Conservation (phyloP, 37 sponge, comb jelly and placozoan species). For the Aphrocallistes beatrix region DNA sequence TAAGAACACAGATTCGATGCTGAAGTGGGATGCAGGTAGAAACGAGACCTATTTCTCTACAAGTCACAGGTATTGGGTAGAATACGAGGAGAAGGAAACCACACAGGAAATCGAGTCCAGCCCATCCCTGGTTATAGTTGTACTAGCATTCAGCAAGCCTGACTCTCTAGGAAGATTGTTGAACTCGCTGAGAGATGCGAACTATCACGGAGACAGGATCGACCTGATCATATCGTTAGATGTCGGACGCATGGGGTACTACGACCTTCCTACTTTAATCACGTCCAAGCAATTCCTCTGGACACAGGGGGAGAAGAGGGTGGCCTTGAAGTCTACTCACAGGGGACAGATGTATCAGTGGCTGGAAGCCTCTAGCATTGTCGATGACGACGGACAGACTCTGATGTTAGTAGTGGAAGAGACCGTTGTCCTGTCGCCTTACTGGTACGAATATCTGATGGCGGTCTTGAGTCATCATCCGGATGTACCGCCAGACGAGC, state of each 20-base stretch:
- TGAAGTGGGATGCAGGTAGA: background rate
- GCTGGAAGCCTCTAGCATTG: background rate
- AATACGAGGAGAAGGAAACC: background rate
- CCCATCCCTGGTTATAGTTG: background rate
- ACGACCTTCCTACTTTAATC: background rate
- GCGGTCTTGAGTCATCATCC: background rate
- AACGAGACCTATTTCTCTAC: background rate
- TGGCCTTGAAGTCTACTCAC: background rate
- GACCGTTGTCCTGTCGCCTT: background rate
- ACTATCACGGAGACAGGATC: background rate
- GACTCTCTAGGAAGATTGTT: background rate
- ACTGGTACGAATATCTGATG: background rate
- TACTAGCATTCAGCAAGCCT: background rate
- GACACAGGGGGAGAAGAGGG: background rate
- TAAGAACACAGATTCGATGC: background rate
- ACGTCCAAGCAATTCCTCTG: background rate
- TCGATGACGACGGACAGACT: background rate
- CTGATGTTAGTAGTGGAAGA: background rate
- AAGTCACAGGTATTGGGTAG: background rate
- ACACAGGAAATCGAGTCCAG: background rate
- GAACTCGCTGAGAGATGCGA: background rate
- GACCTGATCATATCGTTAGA: background rate
- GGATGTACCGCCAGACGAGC: background rate
- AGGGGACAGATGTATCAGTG: background rate
- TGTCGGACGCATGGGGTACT: background rate